Conservation (phyloP, 2,888 invertebrate genomes). For the Entomobrya multifasciata region DNA sequence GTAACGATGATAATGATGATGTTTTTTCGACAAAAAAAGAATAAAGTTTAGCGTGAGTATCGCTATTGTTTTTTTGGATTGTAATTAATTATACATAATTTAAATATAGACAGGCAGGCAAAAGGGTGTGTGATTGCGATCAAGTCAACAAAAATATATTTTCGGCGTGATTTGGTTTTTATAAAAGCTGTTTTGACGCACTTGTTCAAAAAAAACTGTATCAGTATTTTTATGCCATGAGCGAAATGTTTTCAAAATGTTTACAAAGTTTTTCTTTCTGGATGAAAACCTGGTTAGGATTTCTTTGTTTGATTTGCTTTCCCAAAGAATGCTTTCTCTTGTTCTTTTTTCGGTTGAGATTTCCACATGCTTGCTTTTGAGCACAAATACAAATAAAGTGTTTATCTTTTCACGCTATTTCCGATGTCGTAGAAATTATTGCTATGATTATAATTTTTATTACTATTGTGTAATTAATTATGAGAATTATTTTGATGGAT, state of each 20-base stretch:
- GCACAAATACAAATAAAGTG: constrained; percentile 2
- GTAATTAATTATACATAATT: background rate
- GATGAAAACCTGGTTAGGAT: no score
- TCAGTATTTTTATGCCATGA: no score
- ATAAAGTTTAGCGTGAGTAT: background rate
- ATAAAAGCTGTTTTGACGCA: no score
- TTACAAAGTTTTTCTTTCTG: no score
- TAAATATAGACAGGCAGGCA: constrained; percentile 37
- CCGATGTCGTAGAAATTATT: constrained; percentile 22
- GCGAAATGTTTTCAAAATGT: no score
- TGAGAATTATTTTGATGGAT: no score
- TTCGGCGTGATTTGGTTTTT: background rate
- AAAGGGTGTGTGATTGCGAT: constrained; percentile 1
- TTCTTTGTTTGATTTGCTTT: no score
- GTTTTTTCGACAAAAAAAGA: background rate
- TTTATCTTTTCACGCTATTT: background rate
- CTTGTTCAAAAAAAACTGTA: no score
- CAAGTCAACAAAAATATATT: background rate
- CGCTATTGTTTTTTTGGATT: background rate
- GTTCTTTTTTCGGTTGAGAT: background rate
- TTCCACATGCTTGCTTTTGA: constrained; percentile 14
- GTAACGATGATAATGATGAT: constrained; percentile 7
- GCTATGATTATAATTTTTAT: background rate
- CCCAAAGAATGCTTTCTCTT: background rate
- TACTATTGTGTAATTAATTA: no score